phyloP scores from a whole-genome alignment of 2,113 vertebrate species.

The Halichoerus grypus region DNA sequence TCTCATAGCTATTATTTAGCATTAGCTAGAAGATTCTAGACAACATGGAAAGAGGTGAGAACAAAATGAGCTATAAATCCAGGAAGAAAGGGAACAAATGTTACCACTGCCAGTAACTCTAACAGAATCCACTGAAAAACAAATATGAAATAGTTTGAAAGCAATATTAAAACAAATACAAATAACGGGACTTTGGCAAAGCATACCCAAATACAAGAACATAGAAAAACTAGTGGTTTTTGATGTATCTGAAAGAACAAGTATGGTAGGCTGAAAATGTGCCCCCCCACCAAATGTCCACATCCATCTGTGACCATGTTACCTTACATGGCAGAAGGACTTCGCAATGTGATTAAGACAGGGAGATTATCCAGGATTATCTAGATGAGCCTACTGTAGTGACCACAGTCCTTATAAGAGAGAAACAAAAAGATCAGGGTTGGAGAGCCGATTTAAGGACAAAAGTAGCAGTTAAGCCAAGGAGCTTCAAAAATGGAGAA shows the following conservation, averaged over 20 bases:
- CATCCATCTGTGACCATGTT: not conserved
- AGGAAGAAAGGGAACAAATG: slow-evolving; percentile 16
- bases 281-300: not conserved
- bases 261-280: not conserved
- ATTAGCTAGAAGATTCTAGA: slow-evolving; percentile 7
- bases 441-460: not conserved
- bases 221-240: not conserved
- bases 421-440: not conserved
- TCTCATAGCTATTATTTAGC: slow-evolving; percentile 2
- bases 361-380: not conserved
- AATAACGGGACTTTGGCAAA: not conserved
- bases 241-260: not conserved
- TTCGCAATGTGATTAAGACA: not conserved
- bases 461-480: not conserved
- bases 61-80: slow-evolving; percentile 4
- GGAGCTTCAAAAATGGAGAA: not conserved
- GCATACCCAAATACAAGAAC: not conserved
- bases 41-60: not conserved
- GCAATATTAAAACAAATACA: not conserved
- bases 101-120: not conserved
- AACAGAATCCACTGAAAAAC: not conserved
- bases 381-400: not conserved
- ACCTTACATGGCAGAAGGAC: not conserved
- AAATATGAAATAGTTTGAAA: slow-evolving; percentile 4
- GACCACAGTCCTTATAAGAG: not conserved